phyloP scores from a whole-genome alignment of 2,113 vertebrate genomes.

The Antechinus flavipes region DNA sequence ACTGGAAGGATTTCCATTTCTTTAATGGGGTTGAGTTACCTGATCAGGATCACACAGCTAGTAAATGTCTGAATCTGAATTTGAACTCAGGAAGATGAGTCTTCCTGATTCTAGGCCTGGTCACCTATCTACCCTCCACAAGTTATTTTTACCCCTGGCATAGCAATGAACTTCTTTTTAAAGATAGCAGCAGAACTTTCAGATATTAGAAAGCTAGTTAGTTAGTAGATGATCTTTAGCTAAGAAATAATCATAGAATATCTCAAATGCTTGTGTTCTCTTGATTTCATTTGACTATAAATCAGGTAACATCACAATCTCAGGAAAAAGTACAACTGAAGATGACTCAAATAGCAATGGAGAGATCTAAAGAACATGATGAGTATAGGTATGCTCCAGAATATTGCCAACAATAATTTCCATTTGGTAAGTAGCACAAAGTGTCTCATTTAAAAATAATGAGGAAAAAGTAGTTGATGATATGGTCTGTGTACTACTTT shows the following conservation, averaged over 20 bases:
- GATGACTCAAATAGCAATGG: not conserved
- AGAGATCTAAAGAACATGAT: not conserved
- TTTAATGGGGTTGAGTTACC: no score
- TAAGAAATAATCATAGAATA: not conserved
- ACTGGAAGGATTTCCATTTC: no score
- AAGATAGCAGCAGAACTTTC: no score
- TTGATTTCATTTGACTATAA: no score
- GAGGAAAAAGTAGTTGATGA: not conserved
- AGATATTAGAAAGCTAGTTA: no score
- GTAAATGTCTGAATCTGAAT: no score
- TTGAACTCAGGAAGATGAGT: no score
- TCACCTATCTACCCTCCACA: no score
- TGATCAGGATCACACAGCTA: no score
- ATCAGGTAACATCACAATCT: not conserved
- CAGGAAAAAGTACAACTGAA: not conserved
- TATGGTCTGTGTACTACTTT: not conserved
- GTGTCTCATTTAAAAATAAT: not conserved
- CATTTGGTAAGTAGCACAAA: not conserved
- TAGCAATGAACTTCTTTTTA: no score
- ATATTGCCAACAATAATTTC: not conserved
- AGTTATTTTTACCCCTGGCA: no score
- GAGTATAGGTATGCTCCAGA: not conserved
- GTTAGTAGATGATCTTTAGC: not conserved
- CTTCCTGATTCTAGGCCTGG: no score
- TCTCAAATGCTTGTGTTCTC: not conserved